These are phyloP conservation scores for Tauraco erythrolophus DNA, from an alignment of 2,113 vertebrate genomes.

Conservation along the genomic window DNA sequence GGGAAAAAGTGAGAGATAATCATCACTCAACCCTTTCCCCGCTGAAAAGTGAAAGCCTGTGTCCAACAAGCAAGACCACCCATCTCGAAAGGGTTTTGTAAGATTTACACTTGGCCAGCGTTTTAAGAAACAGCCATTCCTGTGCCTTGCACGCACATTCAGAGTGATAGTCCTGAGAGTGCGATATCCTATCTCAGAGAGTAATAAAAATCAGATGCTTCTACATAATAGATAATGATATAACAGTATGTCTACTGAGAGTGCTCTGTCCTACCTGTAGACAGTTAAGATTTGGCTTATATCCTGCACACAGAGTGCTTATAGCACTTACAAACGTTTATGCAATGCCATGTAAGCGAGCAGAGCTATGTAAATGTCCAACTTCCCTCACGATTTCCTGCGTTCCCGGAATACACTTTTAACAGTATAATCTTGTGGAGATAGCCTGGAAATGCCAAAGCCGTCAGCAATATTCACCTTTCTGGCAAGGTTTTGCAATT, in stretches of 20 bases:
- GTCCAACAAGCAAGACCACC: constrained; percentile 46
- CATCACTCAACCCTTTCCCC: constrained; percentile 49
- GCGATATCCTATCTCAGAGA: neutral
- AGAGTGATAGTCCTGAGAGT: neutral
- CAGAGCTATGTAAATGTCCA: neutral
- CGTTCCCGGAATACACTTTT: neutral
- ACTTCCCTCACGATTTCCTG: neutral
- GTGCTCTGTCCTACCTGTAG: constrained; percentile 35
- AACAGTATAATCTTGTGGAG: neutral
- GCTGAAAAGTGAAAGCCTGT: constrained; percentile 31
- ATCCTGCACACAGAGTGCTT: constrained; percentile 33
- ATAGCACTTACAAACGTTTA: neutral
- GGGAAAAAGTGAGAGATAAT: constrained; percentile 59
- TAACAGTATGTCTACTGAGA: neutral
- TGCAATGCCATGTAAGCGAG: neutral
- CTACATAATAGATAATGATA: constrained; percentile 17
- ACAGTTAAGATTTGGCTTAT: constrained; percentile 34
- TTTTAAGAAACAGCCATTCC: neutral
- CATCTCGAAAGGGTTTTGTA: constrained; percentile 24
- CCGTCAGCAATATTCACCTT: neutral
- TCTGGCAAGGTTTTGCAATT: neutral
- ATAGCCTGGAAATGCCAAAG: neutral
- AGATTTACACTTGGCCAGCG: neutral
- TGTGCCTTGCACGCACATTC: neutral
- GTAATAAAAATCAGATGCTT: constrained; percentile 53